Evolutionary conservation across 2,797 vertebrate species (phyloP), one percentile per base, ranked within the genome.

Genomic region (Phrynocephalus forsythii): DNA sequence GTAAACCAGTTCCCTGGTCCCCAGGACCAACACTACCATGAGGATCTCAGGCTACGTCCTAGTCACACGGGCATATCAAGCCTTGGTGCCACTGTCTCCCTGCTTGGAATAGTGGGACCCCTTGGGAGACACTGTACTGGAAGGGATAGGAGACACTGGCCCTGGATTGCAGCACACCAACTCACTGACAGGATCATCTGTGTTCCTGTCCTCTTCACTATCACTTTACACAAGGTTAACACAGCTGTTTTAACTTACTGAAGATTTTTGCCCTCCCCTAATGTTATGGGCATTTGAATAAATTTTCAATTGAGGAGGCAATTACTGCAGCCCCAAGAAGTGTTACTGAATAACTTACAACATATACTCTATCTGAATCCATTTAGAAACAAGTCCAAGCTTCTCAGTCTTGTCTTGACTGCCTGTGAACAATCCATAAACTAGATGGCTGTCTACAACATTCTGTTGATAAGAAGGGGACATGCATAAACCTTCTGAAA

Each of bases 171-270:
- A 56, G 13, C 9, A 56, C 52, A 56, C 9, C 52, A 56, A 13
- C 52, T 56, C 9, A 13, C 52, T 56, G 52, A 56, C 52, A 56
- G 52, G 52, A 56, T 11, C 9, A 56, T 56, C 52, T 11, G 13
- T 56, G 52, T 56, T 13, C 66, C 86, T 91, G 91, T 84, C 94
- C 92, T 92, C 93, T 88, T 91, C 91, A 92, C 87, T 85, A 90
- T 86, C 66, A 89, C 92, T 94, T 93, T 93, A 91, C 90, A 93
- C 89, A 89, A 87, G 90, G 92, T 87, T 84, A 92, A 83, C 87
- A 91, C 88, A 85, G 78, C 68, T 89, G 38, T 67, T 90, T 73
- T 82, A 87, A n/a, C 18, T 56, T 56, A 28, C 28, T 79, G 28
- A 22, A 11, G 69, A 28, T 8, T 8, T 38, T 63, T 6, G 30